Conservation (phyloP, 53 echinoderm and acorn worm species). For the Hippasteria phrygiana region DNA sequence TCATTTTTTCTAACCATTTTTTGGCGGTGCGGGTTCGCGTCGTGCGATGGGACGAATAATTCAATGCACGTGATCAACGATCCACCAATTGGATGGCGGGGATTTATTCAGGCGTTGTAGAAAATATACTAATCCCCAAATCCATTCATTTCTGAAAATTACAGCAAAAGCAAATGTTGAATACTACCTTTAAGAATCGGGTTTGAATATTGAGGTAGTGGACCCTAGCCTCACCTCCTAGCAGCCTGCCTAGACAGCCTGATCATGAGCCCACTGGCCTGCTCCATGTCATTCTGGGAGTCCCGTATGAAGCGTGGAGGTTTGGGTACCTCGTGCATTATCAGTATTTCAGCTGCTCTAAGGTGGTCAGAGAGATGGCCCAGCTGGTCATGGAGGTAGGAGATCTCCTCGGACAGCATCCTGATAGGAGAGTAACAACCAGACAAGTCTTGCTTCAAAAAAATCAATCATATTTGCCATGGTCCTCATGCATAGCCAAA, state of each 20-base stretch:
- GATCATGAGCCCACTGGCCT: constrained; percentile 82
- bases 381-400: constrained; percentile 75
- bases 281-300: constrained; percentile 76
- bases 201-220: neutral
- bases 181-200: neutral
- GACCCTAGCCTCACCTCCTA: constrained; percentile 65
- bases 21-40: no score
- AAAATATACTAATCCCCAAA: no score
- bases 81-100: no score
- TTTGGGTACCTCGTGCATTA: constrained; percentile 72
- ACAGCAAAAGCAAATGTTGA: neutral
- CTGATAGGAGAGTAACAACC: constrained; percentile 33
- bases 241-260: constrained; percentile 86
- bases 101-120: no score
- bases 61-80: no score
- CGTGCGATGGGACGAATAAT: no score
- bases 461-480: neutral
- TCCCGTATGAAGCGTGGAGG: constrained; percentile 77
- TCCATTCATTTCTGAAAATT: no score
- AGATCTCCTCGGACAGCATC: constrained; percentile 75
- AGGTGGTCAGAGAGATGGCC: constrained; percentile 84
- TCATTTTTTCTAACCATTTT: no score
- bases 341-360: constrained; percentile 84
- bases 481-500: no score
- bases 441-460: neutral